Percentiles rank a stretch among this genome's conserved stretches.
These are phyloP conservation scores for Drosophila fuyamai DNA, from an alignment of 1,140 invertebrate species.

Conservation along the genomic window DNA sequence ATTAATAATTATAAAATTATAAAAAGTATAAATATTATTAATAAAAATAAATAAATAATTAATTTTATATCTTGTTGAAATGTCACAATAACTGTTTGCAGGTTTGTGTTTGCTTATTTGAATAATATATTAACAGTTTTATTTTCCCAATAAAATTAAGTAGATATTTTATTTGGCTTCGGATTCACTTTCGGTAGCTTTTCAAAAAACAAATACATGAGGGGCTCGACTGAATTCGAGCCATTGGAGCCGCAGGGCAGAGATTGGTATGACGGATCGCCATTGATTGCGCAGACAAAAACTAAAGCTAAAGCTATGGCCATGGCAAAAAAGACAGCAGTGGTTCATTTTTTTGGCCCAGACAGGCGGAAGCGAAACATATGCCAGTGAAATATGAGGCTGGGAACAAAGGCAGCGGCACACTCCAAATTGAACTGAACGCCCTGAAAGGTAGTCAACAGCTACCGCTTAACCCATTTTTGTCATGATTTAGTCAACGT, in stretches of 20 bases:
- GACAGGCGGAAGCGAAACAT: conserved; percentile 38
- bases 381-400: conserved; percentile 48
- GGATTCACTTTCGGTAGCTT: not conserved
- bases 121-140: no score
- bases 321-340: conserved; percentile 6
- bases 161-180: no score
- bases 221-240: conserved; percentile 10
- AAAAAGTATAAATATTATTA: no score
- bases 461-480: conserved; percentile 18
- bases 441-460: conserved; percentile 35
- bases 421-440: conserved; percentile 18
- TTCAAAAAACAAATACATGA: not conserved
- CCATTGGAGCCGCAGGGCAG: conserved; percentile 8
- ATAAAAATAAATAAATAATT: no score
- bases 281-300: conserved; percentile 27
- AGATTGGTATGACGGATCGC: conserved; percentile 26
- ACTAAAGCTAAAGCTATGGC: not conserved
- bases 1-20: no score
- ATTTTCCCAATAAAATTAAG: no score
- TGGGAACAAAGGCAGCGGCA: conserved; percentile 57
- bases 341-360: conserved; percentile 3
- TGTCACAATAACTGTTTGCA: no score
- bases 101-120: no score
- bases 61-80: no score
- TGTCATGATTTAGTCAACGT: no score